Percentiles rank a stretch among this genome's conserved stretches.
These are phyloP conservation scores for Zaprionus davidi DNA, from an alignment of 1,140 invertebrate species.

Conservation along the genomic window DNA sequence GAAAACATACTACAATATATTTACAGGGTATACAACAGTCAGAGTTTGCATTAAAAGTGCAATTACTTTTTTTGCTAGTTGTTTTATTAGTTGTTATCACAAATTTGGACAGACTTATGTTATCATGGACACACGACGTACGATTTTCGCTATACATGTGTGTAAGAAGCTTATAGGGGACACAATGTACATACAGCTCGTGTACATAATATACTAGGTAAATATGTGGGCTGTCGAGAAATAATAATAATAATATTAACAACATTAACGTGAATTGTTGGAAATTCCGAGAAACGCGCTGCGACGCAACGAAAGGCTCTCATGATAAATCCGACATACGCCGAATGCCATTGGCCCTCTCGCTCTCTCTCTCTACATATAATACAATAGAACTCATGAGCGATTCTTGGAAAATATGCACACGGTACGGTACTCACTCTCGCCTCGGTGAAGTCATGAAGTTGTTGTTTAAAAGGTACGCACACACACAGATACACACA, in stretches of 20 bases:
- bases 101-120: slow-evolving; percentile 26
- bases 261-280: slow-evolving; percentile 69
- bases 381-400: slow-evolving; percentile 43
- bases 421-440: slow-evolving; percentile 54
- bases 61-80: not conserved
- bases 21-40: not conserved
- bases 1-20: not conserved
- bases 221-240: slow-evolving; percentile 36
- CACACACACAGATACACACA: slow-evolving; percentile 17
- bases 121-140: slow-evolving; percentile 7
- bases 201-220: not conserved
- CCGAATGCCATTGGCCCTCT: not conserved
- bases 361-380: too few relatives aligned
- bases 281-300: slow-evolving; percentile 59
- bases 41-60: not conserved
- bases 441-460: slow-evolving; percentile 75
- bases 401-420: slow-evolving; percentile 75
- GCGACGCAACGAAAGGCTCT: slow-evolving; percentile 42
- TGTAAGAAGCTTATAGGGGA: not conserved
- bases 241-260: slow-evolving; percentile 75
- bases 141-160: not conserved
- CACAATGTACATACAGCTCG: not conserved
- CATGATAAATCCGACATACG: slow-evolving; percentile 57
- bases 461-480: slow-evolving; percentile 55
- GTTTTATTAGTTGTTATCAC: slow-evolving; percentile 27